Evolutionary conservation across 2,888 invertebrate genomes (phyloP).

Genomic region (Mesoligia furuncula): DNA sequence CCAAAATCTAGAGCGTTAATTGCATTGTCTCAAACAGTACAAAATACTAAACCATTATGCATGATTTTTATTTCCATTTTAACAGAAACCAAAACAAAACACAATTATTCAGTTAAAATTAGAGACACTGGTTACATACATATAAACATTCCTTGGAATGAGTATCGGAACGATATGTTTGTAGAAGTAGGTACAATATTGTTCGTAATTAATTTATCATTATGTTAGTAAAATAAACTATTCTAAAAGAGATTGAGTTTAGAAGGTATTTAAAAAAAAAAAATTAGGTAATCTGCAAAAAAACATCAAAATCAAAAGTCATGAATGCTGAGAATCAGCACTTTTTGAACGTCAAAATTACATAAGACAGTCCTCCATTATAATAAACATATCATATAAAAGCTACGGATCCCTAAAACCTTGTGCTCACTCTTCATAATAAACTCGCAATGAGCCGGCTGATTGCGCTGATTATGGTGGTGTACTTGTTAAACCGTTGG

Average conservation of each 20-base stretch:
- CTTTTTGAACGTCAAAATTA: not conserved
- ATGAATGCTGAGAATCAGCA: not conserved
- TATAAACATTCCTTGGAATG: no score
- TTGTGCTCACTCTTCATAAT: slow-evolving; percentile 26
- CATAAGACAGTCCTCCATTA: not conserved
- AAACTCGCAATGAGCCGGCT: slow-evolving; percentile 52
- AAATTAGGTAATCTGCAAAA: not conserved
- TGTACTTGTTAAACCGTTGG: slow-evolving; percentile 50
- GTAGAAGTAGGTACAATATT: no score
- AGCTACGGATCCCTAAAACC: slow-evolving; percentile 30
- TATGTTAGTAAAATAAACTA: no score
- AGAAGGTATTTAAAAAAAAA: no score
- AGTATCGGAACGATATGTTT: no score
- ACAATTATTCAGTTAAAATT: no score
- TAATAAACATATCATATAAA: not conserved
- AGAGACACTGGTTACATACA: no score
- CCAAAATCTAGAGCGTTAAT: not conserved
- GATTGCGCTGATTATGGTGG: slow-evolving; percentile 63
- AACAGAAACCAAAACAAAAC: no score
- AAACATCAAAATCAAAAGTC: not conserved
- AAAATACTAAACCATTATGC: not conserved
- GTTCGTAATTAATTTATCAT: no score
- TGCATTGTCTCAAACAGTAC: not conserved
- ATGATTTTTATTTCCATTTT: not conserved
- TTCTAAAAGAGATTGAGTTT: no score